Conservation (phyloP, 1,140 invertebrate species). For the Andricus grossulariae region DNA sequence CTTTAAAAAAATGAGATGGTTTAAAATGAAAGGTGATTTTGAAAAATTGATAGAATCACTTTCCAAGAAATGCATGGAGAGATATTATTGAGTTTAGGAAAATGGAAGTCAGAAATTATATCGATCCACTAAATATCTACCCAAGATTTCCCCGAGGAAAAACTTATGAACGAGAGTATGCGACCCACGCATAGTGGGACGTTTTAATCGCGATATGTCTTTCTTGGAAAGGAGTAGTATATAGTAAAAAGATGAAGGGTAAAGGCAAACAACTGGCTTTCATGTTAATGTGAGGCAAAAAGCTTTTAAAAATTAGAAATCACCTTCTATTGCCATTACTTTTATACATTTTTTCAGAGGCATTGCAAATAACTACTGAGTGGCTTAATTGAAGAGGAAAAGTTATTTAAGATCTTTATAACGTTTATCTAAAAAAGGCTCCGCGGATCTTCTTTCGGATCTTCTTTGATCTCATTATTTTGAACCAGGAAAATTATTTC, state of each 20-base stretch:
- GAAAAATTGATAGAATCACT: background rate
- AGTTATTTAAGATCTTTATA: too few species aligned
- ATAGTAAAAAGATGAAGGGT: constrained; percentile 5
- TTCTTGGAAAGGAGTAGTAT: constrained; percentile 24
- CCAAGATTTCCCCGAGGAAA: constrained; percentile 24
- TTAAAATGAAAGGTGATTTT: background rate
- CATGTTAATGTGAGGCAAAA: background rate
- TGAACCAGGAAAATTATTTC: too few species aligned
- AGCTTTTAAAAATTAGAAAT: constrained; percentile 12
- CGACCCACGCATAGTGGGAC: background rate
- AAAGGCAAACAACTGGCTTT: constrained; percentile 11
- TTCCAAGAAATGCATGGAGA: background rate
- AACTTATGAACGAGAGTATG: background rate
- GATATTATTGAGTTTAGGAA: constrained; percentile 10
- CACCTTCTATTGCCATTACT: background rate
- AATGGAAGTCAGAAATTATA: constrained; percentile 23
- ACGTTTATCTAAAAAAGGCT: too few species aligned
- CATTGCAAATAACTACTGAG: background rate
- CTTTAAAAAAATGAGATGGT: background rate
- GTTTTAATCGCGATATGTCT: constrained; percentile 24
- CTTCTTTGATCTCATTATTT: too few species aligned
- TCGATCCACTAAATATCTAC: constrained; percentile 25
- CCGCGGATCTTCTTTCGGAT: too few species aligned
- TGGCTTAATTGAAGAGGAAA: too few species aligned
- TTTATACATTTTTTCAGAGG: background rate